Percentiles rank a stretch among this genome's conserved stretches.
Evolutionary conservation across 2,113 vertebrate species (phyloP).

Genomic region (Pseudorhombus dupliciocellatus): DNA sequence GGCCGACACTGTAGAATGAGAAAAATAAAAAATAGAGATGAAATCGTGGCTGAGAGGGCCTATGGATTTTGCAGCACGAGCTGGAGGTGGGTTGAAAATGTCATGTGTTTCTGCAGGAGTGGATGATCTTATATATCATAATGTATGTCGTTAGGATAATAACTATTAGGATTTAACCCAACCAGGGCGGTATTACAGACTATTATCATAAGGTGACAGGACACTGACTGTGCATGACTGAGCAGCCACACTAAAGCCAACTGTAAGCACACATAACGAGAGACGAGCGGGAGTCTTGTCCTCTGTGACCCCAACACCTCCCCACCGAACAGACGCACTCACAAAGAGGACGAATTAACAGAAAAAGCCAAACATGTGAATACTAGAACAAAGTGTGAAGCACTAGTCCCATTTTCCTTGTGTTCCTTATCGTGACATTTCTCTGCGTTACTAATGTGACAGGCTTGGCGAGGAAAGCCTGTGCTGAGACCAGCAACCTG

Average conservation of each 20-base stretch:
- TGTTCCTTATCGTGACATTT: slow-evolving; percentile 58
- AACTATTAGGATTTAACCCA: too few relatives aligned
- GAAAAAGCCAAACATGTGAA: slow-evolving; percentile 7
- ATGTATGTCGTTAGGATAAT: too few relatives aligned
- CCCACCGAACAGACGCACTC: not conserved
- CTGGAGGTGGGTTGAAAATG: too few relatives aligned
- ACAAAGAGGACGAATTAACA: not conserved
- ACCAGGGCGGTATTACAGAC: too few relatives aligned
- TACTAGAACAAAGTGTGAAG: slow-evolving; percentile 19
- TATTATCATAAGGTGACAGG: too few relatives aligned
- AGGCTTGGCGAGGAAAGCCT: slow-evolving; percentile 48
- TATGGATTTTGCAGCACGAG: too few relatives aligned
- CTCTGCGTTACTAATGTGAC: slow-evolving; percentile 76
- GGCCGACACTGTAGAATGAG: too few relatives aligned
- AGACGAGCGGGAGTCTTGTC: not conserved
- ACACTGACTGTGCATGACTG: not conserved
- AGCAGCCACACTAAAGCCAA: not conserved
- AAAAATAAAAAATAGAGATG: too few relatives aligned
- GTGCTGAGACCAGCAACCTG: slow-evolving; percentile 71
- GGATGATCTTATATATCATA: too few relatives aligned
- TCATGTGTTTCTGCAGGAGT: too few relatives aligned
- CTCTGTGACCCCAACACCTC: not conserved
- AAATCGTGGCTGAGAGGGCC: too few relatives aligned
- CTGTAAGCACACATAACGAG: not conserved
- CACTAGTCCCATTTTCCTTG: slow-evolving; percentile 4